phyloP scores from a whole-genome alignment of 2,797 vertebrate species.

The Dendrocincla fuliginosa region DNA sequence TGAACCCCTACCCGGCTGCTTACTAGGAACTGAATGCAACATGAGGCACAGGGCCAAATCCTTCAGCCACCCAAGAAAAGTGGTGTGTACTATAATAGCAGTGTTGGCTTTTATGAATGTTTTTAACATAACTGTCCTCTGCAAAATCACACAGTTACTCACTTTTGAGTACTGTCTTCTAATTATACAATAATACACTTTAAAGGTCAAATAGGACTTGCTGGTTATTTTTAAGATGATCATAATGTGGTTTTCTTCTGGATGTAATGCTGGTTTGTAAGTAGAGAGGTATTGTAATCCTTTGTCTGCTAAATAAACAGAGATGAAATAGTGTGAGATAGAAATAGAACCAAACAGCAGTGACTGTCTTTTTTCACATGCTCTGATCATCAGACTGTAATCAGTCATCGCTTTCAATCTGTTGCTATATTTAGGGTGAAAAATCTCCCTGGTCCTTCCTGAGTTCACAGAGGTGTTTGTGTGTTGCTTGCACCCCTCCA shows the following conservation, averaged over 20 bases:
- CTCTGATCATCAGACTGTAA: slow-evolving; percentile 2
- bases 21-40: slow-evolving; percentile 22
- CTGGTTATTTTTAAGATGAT: slow-evolving; percentile 48
- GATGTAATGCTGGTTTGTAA: not conserved
- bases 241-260: not conserved
- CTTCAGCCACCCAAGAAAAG: slow-evolving; percentile 61
- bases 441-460: not conserved
- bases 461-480: not conserved
- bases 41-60: slow-evolving; percentile 28
- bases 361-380: not conserved
- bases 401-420: slow-evolving; percentile 47
- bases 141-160: not conserved
- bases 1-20: slow-evolving; percentile 18
- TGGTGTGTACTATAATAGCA: slow-evolving; percentile 23
- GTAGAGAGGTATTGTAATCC: slow-evolving; percentile 18
- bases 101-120: slow-evolving; percentile 32
- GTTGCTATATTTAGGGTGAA: slow-evolving; percentile 26
- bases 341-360: slow-evolving; percentile 36
- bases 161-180: not conserved
- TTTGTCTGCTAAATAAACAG: slow-evolving; percentile 28
- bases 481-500: not conserved
- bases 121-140: slow-evolving; percentile 1
- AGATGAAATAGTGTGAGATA: not conserved
- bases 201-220: slow-evolving; percentile 27
- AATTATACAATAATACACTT: slow-evolving; percentile 28